phyloP scores from a whole-genome alignment of 1,140 invertebrate species.

The Drosophila bocki region DNA sequence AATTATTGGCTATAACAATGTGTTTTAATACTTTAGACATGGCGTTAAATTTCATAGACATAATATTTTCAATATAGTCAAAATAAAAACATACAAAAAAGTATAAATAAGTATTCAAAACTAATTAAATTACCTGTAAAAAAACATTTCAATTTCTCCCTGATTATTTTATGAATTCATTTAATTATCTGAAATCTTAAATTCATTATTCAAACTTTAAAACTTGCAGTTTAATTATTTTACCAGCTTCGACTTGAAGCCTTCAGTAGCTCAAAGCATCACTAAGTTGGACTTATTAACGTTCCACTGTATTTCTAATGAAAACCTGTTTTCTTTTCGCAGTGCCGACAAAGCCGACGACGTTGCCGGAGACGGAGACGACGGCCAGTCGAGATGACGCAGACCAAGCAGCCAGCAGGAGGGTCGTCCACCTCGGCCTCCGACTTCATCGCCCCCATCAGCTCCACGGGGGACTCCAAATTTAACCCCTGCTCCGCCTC shows the following conservation, averaged over 20 bases:
- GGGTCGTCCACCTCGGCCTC: constrained; percentile 36
- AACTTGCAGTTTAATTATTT: neutral
- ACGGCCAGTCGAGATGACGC: constrained; percentile 55
- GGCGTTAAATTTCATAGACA: constrained; percentile 5
- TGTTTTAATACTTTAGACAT: neutral
- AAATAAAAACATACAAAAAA: neutral
- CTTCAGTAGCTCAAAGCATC: neutral
- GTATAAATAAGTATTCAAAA: neutral
- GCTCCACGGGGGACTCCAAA: constrained; percentile 16
- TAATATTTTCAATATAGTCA: neutral
- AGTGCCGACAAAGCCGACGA: constrained; percentile 56
- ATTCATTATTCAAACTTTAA: neutral
- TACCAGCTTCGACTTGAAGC: neutral
- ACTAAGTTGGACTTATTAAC: neutral
- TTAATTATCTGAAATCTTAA: no score
- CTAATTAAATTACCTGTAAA: neutral
- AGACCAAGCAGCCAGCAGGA: constrained; percentile 51
- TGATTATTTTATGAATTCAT: neutral
- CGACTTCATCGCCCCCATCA: constrained; percentile 6
- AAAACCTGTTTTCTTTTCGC: constrained; percentile 64
- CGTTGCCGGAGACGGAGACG: constrained; percentile 61
- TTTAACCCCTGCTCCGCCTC: constrained; percentile 16
- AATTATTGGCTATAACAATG: neutral
- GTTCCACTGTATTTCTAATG: constrained; percentile 51
- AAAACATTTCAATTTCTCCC: neutral